Evolutionary conservation across 2,888 invertebrate species (phyloP).

Genomic region (Platycheirus rosarum): DNA sequence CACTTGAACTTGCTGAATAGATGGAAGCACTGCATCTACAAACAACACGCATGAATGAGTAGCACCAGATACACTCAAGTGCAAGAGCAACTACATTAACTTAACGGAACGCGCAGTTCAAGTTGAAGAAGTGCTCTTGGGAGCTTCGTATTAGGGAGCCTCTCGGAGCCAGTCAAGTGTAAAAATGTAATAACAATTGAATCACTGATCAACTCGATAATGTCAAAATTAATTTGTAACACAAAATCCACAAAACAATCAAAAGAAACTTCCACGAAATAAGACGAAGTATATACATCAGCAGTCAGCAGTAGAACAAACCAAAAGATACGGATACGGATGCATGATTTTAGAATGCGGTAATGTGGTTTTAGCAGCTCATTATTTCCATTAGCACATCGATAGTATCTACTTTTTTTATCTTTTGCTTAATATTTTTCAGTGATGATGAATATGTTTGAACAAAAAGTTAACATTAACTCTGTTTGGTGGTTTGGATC

Average conservation of each 20-base stretch:
- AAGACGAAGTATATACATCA: not conserved
- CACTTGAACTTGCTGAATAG: conserved; percentile 68
- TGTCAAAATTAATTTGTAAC: conserved; percentile 73
- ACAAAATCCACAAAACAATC: conserved; percentile 58
- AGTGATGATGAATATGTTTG: conserved; percentile 42
- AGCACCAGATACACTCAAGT: conserved; percentile 49
- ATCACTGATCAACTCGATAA: conserved; percentile 65
- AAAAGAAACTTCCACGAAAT: conserved; percentile 19
- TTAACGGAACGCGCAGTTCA: conserved; percentile 57
- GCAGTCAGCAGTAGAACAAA: conserved; percentile 6
- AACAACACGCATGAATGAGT: conserved; percentile 54
- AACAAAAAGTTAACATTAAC: conserved; percentile 53
- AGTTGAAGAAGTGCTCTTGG: conserved; percentile 52
- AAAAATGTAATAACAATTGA: conserved; percentile 68
- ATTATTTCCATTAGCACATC: conserved; percentile 71
- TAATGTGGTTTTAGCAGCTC: conserved; percentile 67
- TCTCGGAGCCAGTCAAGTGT: conserved; percentile 55
- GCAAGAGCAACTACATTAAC: conserved; percentile 38
- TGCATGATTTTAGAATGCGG: conserved; percentile 50
- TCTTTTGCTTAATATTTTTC: conserved; percentile 37
- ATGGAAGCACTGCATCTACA: conserved; percentile 19
- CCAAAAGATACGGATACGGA: conserved; percentile 29
- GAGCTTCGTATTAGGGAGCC: conserved; percentile 43
- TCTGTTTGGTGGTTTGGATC: conserved; percentile 5
- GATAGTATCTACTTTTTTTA: conserved; percentile 22